Percentiles rank a stretch among this genome's conserved stretches.
Conservation (phyloP, 2,113 vertebrate species). For the Furnarius figulus region DNA sequence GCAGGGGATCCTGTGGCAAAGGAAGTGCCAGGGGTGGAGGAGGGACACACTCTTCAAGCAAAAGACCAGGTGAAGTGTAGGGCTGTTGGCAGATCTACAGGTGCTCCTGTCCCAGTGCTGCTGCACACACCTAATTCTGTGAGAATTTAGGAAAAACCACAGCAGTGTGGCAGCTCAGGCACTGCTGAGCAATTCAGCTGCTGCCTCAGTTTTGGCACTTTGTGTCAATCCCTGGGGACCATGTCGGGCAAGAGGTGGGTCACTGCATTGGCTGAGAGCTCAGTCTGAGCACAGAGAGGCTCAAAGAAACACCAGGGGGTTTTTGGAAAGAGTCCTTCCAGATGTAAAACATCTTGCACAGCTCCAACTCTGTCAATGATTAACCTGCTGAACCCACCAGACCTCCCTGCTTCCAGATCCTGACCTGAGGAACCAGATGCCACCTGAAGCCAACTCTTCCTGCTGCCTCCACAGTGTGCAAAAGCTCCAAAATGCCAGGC, state of each 20-base stretch:
- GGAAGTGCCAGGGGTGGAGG: background rate
- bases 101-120: background rate
- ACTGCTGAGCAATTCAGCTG: background rate
- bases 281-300: background rate
- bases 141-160: background rate
- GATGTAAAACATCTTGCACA: fast-evolving
- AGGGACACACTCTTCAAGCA: background rate
- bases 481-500: background rate
- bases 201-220: background rate
- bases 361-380: background rate
- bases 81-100: background rate
- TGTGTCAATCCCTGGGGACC: background rate
- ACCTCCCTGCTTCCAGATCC: background rate
- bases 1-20: background rate
- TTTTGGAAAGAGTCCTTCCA: background rate
- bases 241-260: fast-evolving
- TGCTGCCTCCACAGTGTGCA: background rate
- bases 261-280: fast-evolving
- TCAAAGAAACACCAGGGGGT: background rate
- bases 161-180: background rate
- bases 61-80: background rate
- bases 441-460: background rate
- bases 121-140: background rate
- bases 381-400: background rate
- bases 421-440: background rate